These are phyloP conservation scores for Agrotis ipsilon DNA, from an alignment of 2,888 invertebrate genomes.

Conservation along the genomic window DNA sequence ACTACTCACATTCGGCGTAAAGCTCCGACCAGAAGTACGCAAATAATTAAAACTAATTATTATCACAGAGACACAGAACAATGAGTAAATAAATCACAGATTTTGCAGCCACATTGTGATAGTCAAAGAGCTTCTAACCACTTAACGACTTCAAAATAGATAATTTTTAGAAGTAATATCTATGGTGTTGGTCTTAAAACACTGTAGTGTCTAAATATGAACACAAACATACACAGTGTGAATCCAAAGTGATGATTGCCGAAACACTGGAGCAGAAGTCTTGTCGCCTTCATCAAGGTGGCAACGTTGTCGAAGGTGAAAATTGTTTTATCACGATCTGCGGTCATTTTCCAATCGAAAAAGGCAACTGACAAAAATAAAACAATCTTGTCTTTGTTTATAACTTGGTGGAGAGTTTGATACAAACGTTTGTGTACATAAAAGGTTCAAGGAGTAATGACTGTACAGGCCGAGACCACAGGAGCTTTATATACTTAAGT, in stretches of 20 bases:
- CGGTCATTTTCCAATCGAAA: slow-evolving; percentile 77
- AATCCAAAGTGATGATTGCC: slow-evolving; percentile 36
- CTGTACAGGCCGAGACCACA: slow-evolving; percentile 12
- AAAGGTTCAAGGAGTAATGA: slow-evolving; percentile 54
- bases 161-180: slow-evolving; percentile 3
- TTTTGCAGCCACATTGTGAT: slow-evolving; percentile 67
- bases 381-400: slow-evolving; percentile 49
- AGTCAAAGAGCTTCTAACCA: slow-evolving; percentile 34
- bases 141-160: slow-evolving; percentile 33
- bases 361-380: slow-evolving; percentile 43
- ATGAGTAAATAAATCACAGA: slow-evolving; percentile 46
- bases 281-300: slow-evolving; percentile 44
- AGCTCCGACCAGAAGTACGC: slow-evolving; percentile 32
- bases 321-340: slow-evolving; percentile 83
- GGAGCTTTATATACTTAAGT: slow-evolving; percentile 48
- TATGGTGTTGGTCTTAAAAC: slow-evolving; percentile 41
- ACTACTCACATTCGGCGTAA: slow-evolving; percentile 49
- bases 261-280: slow-evolving; percentile 52
- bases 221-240: slow-evolving; percentile 53
- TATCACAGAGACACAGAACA: slow-evolving; percentile 37
- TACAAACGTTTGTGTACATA: slow-evolving; percentile 39
- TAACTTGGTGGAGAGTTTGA: slow-evolving; percentile 29
- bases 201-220: slow-evolving; percentile 44
- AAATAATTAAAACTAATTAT: slow-evolving; percentile 31
- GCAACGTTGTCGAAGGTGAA: slow-evolving; percentile 70